Percentiles rank a stretch among this genome's conserved stretches.
Conservation (phyloP, 2,797 vertebrate species). For the Perodicticus potto region DNA sequence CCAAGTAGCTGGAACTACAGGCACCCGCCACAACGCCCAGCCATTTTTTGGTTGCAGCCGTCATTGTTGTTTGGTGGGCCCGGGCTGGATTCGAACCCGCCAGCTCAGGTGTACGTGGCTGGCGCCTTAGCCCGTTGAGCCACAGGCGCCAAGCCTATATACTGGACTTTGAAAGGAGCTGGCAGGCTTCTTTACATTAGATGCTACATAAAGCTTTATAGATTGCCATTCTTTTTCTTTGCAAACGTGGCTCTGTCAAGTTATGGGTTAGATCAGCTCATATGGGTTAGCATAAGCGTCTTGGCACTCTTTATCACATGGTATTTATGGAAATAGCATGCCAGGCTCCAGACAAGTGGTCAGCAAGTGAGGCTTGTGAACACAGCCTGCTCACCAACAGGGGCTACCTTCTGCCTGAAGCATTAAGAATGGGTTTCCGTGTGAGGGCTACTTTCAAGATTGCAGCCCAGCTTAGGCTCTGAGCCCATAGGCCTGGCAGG, state of each 20-base stretch:
- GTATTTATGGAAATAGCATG: constrained; percentile 11
- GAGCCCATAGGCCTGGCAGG: background rate
- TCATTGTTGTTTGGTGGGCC: too few relatives aligned
- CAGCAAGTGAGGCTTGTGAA: background rate
- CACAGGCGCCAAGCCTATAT: too few relatives aligned
- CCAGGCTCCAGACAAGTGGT: background rate
- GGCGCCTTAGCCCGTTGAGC: too few relatives aligned
- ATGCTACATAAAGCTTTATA: background rate
- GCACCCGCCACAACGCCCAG: too few relatives aligned
- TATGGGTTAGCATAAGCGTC: background rate
- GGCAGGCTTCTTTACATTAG: background rate
- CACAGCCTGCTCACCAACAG: background rate
- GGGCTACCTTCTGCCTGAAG: background rate
- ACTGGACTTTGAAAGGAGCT: background rate
- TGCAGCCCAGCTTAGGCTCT: background rate
- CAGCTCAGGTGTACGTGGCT: too few relatives aligned
- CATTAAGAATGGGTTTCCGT: background rate
- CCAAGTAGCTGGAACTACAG: too few relatives aligned
- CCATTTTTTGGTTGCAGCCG: too few relatives aligned
- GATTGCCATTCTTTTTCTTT: background rate
- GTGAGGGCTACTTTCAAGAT: background rate
- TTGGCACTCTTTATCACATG: background rate
- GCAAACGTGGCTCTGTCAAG: background rate
- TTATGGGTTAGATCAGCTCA: background rate
- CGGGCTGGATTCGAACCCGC: too few relatives aligned